phyloP scores from a whole-genome alignment of 2,797 vertebrate species.

The Sciaenops ocellatus region DNA sequence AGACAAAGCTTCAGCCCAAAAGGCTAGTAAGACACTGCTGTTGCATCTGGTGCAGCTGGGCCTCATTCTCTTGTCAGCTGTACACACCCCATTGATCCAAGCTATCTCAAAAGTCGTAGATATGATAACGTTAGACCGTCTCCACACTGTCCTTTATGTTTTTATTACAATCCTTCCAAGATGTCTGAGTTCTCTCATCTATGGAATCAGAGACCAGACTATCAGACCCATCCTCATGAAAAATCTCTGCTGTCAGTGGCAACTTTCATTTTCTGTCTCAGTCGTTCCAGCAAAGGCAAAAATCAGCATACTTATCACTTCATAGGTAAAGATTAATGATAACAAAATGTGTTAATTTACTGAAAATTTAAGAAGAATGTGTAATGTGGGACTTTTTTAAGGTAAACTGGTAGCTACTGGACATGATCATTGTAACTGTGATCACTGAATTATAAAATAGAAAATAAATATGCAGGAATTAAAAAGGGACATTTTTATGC shows the following conservation, averaged over 20 bases:
- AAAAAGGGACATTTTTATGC: too few relatives aligned
- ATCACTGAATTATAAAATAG: too few relatives aligned
- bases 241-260: conserved; percentile 24
- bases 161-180: conserved; percentile 52
- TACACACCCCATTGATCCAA: neutral
- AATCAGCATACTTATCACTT: too few relatives aligned
- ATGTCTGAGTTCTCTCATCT: conserved; percentile 70
- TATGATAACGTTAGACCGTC: too few relatives aligned
- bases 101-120: too few relatives aligned
- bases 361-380: too few relatives aligned
- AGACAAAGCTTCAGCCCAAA: conserved; percentile 46
- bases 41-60: conserved; percentile 67
- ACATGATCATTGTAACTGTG: too few relatives aligned
- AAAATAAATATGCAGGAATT: too few relatives aligned
- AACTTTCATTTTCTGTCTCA: neutral
- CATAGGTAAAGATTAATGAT: too few relatives aligned
- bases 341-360: too few relatives aligned
- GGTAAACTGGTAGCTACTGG: too few relatives aligned
- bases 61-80: conserved; percentile 48
- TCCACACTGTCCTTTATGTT: neutral
- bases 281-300: neutral
- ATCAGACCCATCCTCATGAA: conserved; percentile 51
- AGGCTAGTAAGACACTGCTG: conserved; percentile 61
- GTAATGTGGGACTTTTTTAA: too few relatives aligned
- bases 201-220: conserved; percentile 68